Base-by-base conservation (phyloP, 2,888 invertebrate species). In the Apodemia mormo region DNA sequence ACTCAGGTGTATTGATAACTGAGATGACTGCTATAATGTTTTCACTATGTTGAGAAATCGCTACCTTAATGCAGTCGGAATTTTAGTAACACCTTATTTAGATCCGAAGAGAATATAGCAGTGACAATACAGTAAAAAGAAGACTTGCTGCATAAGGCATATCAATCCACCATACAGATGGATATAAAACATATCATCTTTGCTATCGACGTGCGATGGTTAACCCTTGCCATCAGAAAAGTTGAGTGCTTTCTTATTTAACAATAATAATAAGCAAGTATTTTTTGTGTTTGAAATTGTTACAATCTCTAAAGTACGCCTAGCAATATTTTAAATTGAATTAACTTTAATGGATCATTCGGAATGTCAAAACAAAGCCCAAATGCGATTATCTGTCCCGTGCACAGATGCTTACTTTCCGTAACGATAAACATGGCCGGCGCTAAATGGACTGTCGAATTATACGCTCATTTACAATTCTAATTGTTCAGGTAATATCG, bases 391-490 rank as follows among this genome's bases (percentile, higher is more conserved):
- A 67, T 54, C 70, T 70, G 68, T 65, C 43, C 69, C 54, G 29
- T 45, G 54, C 66, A 65, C 73, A 74, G 71, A 70, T 74, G 71
- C 70, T 73, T 67, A 68, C 69, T 72, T 74, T 70, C 73, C 74
- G 70, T 65, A 71, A 71, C 71, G 73, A 74, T 74, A 72, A 74
- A 74, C 71, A 70, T 61, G 71, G 71, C 66, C 67, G 64, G 37
- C 30, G 69, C 71, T 68, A 71, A 73, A 68, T 73, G 69, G 70
- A 71, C 71, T 71, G 71, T 66, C 73, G 73, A 74, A 74, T 74
- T 74, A 74, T 70, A 71, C 71, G 64, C 54, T 70, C 66, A 61
- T 61, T 61, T 61, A 61, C 61, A 61, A 61, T 61, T 61, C 61
- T 61, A 61, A 61, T 61, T 61, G 37, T 33, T 33, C 61, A 61